These are phyloP conservation scores for Deilephila elpenor DNA, from an alignment of 2,888 invertebrate species.

Conservation along the genomic window DNA sequence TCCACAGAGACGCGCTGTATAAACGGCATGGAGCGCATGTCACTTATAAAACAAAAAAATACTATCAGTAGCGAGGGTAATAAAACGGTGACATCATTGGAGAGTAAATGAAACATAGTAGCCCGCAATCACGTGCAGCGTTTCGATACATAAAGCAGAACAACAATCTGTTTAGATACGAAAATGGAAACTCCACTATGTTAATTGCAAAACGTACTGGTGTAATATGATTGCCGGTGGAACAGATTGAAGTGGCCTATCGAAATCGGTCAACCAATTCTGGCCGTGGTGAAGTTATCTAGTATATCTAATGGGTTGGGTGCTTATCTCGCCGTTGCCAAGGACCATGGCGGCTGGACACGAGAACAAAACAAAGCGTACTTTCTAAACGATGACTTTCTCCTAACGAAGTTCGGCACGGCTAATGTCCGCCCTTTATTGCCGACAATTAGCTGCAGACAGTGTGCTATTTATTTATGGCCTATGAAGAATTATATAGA, in stretches of 20 bases:
- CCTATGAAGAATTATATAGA: slow-evolving; percentile 45
- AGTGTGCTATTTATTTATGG: slow-evolving; percentile 52
- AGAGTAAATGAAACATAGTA: neutral
- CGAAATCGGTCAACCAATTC: slow-evolving; percentile 19
- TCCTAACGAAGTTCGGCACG: slow-evolving; percentile 66
- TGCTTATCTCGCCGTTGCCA: slow-evolving; percentile 50
- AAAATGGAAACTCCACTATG: slow-evolving; percentile 64
- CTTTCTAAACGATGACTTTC: slow-evolving; percentile 78
- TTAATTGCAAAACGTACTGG: slow-evolving; percentile 58
- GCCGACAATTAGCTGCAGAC: slow-evolving; percentile 59
- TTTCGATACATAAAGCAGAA: slow-evolving; percentile 42
- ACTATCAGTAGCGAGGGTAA: neutral
- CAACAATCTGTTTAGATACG: slow-evolving; percentile 63
- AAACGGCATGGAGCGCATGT: slow-evolving; percentile 36
- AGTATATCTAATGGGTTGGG: slow-evolving; percentile 51
- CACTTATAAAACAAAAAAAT: neutral
- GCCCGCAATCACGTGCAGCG: neutral
- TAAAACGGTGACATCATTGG: neutral
- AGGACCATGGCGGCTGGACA: slow-evolving; percentile 61
- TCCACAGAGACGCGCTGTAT: neutral
- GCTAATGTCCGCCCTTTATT: slow-evolving; percentile 67
- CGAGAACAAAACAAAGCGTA: slow-evolving; percentile 71
- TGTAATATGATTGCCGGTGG: slow-evolving; percentile 14
- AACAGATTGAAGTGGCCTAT: slow-evolving; percentile 11
- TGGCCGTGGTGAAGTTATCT: slow-evolving; percentile 42